Conservation (phyloP, 2,797 vertebrate species). For the Gymnothorax reevesii region DNA sequence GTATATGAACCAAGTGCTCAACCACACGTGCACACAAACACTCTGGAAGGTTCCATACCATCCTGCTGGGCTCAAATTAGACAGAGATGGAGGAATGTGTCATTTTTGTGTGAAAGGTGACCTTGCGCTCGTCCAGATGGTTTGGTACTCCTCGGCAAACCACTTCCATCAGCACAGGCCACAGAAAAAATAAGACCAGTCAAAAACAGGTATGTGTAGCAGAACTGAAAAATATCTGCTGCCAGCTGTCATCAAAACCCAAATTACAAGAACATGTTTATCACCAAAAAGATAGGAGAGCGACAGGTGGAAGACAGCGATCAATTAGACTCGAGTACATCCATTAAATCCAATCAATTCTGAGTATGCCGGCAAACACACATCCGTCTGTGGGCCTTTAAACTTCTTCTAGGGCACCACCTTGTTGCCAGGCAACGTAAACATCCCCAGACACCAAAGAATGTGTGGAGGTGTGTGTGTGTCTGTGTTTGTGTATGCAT, state of each 20-base stretch:
- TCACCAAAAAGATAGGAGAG: neutral
- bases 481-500: neutral
- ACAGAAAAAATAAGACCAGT: neutral
- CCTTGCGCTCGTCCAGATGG: conserved; percentile 17
- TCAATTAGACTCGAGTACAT: neutral
- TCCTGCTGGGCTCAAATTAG: neutral
- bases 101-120: conserved; percentile 24
- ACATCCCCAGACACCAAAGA: conserved; percentile 59
- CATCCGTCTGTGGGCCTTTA: conserved; percentile 41
- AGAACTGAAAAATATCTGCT: neutral
- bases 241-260: neutral
- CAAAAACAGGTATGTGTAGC: neutral
- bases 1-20: neutral
- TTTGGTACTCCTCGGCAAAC: conserved; percentile 8
- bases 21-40: neutral
- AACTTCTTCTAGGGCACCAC: conserved; percentile 70
- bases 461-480: neutral
- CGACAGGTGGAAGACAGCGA: neutral
- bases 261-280: neutral
- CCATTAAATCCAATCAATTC: conserved; percentile 50
- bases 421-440: conserved; percentile 75
- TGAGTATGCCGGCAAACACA: conserved; percentile 34
- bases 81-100: neutral
- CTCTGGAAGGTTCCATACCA: neutral
- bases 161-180: conserved; percentile 6